Evolutionary conservation across 2,797 vertebrate species (phyloP).

Genomic region (Benthosema pterotum): DNA sequence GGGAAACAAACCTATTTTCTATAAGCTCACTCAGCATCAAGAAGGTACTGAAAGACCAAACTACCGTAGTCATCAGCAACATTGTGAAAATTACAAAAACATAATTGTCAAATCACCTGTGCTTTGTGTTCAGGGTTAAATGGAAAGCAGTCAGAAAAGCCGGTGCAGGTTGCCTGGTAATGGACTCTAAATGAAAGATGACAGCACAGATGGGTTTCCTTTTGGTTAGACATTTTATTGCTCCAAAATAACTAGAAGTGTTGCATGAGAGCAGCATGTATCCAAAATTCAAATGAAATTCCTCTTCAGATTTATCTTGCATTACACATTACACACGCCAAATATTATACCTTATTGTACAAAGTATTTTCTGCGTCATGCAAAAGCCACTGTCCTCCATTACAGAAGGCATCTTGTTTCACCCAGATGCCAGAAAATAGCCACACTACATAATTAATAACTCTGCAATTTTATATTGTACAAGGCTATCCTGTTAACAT

Average conservation of each 20-base stretch:
- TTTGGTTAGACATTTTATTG: constrained; percentile 17
- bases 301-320: not conserved
- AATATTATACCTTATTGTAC: not conserved
- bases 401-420: not conserved
- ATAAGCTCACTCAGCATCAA: too few species aligned
- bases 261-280: not conserved
- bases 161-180: constrained; percentile 41
- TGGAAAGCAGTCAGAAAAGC: constrained; percentile 39
- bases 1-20: too few species aligned
- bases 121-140: too few species aligned
- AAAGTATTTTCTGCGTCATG: not conserved
- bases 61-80: too few species aligned
- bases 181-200: constrained; percentile 42
- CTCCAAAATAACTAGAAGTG: not conserved
- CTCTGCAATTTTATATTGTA: not conserved
- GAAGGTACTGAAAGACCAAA: too few species aligned
- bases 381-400: not conserved
- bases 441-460: not conserved
- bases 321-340: not conserved
- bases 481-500: not conserved
- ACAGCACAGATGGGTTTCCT: constrained; percentile 23
- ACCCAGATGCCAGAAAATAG: not conserved
- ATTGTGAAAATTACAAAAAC: too few species aligned
- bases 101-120: too few species aligned
- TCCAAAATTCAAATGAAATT: not conserved